Evolutionary conservation across 2,888 invertebrate genomes (phyloP), one percentile per base, ranked within the genome.

Genomic region (Acleris holmiana): DNA sequence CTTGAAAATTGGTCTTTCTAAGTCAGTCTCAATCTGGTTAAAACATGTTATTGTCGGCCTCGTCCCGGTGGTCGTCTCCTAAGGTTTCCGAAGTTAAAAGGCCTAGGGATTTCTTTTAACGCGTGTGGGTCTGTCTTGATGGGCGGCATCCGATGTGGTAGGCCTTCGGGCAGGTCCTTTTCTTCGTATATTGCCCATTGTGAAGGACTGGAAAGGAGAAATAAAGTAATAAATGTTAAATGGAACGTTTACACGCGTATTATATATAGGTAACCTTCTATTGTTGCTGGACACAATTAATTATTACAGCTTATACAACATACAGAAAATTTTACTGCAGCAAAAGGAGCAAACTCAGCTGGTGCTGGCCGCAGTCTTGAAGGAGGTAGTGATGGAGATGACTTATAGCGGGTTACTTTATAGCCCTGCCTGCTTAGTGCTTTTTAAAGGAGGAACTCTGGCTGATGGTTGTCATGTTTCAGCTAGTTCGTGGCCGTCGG

Each of bases 181-280:
- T 93, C 93, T 2, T 93, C 91, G 68, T 90, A 93, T 13, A 88
- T 80, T 10, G 89, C 90, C 93, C 93, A 93, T 68, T 84, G 86
- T 0, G 87, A 82, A 29, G 91, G 89, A 79, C 93, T 93, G 85
- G 47, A 58, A 58, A 19, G 51, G 21, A 23, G n/a, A 1, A 18
- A 29, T 10, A 21, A 41, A 17, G 8, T 35, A 1, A 29, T 50
- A n/a, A 15, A 18, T 23, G 2, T 44, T 50, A n/a, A 15, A 18
- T 23, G 17, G 1, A 25, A 44, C 10, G 13, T 13, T 35, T 35
- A 35, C 10, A 10, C 13, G 35, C 35, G 10, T 35, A 13, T n/a
- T 13, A 35, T 35, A 13, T 10, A 35, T 4, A 13, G n/a, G n/a
- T n/a, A n/a, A n/a, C n/a, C 4, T 13, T 35, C 13, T 35, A 4